These are phyloP conservation scores for Epizoanthus stellaris DNA, from an alignment of 92 coral and sea anemone species.

Conservation along the genomic window DNA sequence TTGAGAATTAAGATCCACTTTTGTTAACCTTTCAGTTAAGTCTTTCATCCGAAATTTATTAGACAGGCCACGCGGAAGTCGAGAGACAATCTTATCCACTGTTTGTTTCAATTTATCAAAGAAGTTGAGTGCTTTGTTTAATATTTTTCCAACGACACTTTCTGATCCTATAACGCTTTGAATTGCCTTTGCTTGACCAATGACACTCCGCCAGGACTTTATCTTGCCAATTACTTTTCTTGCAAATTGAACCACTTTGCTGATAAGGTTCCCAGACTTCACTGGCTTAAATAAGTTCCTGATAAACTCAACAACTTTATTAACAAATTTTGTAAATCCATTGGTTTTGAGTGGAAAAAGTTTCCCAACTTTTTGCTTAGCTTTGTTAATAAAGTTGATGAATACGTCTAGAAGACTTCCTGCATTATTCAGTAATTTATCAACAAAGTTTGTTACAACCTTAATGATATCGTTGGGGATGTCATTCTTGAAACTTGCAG, in stretches of 20 bases:
- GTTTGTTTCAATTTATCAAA: conserved; percentile 78
- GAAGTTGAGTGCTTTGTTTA: conserved; percentile 78
- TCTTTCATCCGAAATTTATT: conserved; percentile 71
- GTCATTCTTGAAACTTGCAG: conserved; percentile 96
- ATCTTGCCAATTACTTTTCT: conserved; percentile 66
- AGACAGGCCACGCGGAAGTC: conserved; percentile 87
- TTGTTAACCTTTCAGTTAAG: conserved; percentile 69
- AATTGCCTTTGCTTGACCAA: conserved; percentile 71
- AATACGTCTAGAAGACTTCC: conserved; percentile 84
- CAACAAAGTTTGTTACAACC: conserved; percentile 82
- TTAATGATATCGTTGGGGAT: conserved; percentile 96
- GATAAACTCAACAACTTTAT: conserved; percentile 71
- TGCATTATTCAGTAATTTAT: conserved; percentile 69
- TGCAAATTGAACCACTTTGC: conserved; percentile 74
- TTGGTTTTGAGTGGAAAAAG: conserved; percentile 72
- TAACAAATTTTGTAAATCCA: conserved; percentile 78
- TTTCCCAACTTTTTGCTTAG: conserved; percentile 67
- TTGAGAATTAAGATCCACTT: conserved; percentile 74
- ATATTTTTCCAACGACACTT: conserved; percentile 80
- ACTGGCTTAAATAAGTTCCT: conserved; percentile 77
- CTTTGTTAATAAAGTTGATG: conserved; percentile 72
- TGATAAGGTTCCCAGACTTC: conserved; percentile 73
- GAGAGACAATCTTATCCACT: conserved; percentile 68
- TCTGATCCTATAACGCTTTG: conserved; percentile 69
- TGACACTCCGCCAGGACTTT: conserved; percentile 84